Conservation (phyloP, 1,140 invertebrate genomes). For the Glomeris maerens region DNA sequence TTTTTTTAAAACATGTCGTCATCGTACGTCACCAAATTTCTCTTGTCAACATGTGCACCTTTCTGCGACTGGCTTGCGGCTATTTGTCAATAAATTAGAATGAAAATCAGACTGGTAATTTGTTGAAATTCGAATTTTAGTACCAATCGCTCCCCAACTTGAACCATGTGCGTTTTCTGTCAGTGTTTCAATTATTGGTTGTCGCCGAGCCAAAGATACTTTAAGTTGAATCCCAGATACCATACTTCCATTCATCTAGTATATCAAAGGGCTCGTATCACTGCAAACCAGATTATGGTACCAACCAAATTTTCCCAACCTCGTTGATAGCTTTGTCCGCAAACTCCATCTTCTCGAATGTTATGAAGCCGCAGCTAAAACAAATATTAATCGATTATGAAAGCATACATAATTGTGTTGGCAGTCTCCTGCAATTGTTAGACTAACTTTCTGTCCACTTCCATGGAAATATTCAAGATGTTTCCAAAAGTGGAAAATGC, state of each 20-base stretch:
- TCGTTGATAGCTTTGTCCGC: constrained; percentile 73
- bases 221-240: constrained; percentile 60
- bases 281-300: background rate
- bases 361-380: constrained; percentile 71
- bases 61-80: constrained; percentile 69
- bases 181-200: constrained; percentile 62
- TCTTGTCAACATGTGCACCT: constrained; percentile 53
- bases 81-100: constrained; percentile 31
- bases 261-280: background rate
- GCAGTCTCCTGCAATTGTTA: background rate
- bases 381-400: constrained; percentile 21
- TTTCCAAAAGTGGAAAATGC: constrained; percentile 60
- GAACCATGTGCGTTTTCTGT: constrained; percentile 60
- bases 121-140: background rate
- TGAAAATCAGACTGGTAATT: background rate
- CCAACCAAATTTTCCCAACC: constrained; percentile 28
- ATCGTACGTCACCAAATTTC: constrained; percentile 53
- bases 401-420: constrained; percentile 3
- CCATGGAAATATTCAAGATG: constrained; percentile 77
- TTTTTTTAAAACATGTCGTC: constrained; percentile 36
- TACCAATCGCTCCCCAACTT: constrained; percentile 61
- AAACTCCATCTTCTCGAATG: constrained; percentile 76
- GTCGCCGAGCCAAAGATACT: constrained; percentile 65
- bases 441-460: constrained; percentile 65
- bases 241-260: constrained; percentile 59